Evolutionary conservation across 2,113 vertebrate species (phyloP).

Genomic region (Dissostichus mawsoni): DNA sequence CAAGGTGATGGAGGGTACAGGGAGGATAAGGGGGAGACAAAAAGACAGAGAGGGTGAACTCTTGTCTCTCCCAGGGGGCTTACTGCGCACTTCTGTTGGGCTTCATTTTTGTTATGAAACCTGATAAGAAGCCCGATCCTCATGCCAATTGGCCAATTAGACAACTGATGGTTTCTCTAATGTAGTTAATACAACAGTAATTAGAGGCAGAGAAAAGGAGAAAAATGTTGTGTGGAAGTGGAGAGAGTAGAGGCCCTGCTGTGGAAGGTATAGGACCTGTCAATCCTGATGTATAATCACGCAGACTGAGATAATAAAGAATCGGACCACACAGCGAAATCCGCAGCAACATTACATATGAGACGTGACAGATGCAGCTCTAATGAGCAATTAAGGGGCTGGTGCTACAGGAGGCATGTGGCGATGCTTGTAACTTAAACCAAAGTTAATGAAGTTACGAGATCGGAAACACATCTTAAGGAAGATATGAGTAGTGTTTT

Average conservation of each 20-base stretch:
- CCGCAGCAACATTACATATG: constrained; percentile 11
- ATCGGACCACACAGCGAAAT: background rate
- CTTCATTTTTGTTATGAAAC: constrained; percentile 64
- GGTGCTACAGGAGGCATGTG: constrained; percentile 1
- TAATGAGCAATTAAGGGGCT: constrained; percentile 17
- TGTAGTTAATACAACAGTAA: constrained; percentile 62
- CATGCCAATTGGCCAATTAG: constrained; percentile 59
- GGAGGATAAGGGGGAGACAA: constrained; percentile 23
- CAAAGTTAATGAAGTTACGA: constrained; percentile 1
- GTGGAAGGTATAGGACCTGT: background rate
- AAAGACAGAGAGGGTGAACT: constrained; percentile 4
- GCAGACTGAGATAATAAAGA: constrained; percentile 21
- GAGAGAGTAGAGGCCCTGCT: background rate
- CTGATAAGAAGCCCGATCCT: constrained; percentile 60
- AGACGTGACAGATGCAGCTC: constrained; percentile 36
- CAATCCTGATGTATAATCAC: constrained; percentile 15
- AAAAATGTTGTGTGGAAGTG: background rate
- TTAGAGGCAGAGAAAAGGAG: constrained; percentile 45
- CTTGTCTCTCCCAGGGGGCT: background rate
- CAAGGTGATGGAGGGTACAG: constrained; percentile 3
- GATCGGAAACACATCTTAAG: background rate
- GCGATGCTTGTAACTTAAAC: constrained; percentile 8
- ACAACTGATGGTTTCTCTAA: constrained; percentile 62
- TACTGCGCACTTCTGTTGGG: constrained; percentile 3
- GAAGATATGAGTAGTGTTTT: background rate